Conservation (phyloP, 2,888 invertebrate genomes). For the Eupithecia tripunctaria region DNA sequence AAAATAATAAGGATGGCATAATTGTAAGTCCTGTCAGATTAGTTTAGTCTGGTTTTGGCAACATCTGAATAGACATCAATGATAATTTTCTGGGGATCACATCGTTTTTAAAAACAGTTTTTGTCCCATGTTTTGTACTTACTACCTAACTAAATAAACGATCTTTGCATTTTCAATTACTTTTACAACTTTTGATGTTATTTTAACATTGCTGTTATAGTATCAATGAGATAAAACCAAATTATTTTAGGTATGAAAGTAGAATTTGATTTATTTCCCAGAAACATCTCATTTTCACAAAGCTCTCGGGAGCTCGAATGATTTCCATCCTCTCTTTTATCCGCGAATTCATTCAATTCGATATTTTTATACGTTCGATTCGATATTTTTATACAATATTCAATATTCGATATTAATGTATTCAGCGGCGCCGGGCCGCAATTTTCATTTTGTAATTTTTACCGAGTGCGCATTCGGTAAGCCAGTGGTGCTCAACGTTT, state of each 20-base stretch:
- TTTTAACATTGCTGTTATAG: neutral
- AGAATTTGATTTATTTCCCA: neutral
- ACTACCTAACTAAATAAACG: no score
- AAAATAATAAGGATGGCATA: no score
- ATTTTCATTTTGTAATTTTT: slow-evolving; percentile 85
- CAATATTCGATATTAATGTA: slow-evolving; percentile 84
- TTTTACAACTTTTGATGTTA: no score
- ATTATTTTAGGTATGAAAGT: neutral
- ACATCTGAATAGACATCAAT: no score
- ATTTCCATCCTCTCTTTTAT: slow-evolving; percentile 72
- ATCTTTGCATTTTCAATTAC: no score
- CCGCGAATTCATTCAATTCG: slow-evolving; percentile 71
- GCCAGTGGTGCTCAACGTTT: slow-evolving; percentile 61
- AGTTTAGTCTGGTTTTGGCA: no score
- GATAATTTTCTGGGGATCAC: no score
- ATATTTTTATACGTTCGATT: slow-evolving; percentile 68
- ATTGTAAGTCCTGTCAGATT: no score
- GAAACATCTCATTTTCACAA: slow-evolving; percentile 67
- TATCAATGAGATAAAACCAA: neutral
- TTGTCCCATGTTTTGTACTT: no score
- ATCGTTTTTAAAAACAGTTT: no score
- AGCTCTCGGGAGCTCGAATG: slow-evolving; percentile 68
- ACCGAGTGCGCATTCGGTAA: slow-evolving; percentile 73
- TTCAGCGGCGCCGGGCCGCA: slow-evolving; percentile 81
- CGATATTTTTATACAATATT: slow-evolving; percentile 82